Evolutionary conservation across 1,140 invertebrate genomes (phyloP).

Genomic region (Marisa cornuarietis): DNA sequence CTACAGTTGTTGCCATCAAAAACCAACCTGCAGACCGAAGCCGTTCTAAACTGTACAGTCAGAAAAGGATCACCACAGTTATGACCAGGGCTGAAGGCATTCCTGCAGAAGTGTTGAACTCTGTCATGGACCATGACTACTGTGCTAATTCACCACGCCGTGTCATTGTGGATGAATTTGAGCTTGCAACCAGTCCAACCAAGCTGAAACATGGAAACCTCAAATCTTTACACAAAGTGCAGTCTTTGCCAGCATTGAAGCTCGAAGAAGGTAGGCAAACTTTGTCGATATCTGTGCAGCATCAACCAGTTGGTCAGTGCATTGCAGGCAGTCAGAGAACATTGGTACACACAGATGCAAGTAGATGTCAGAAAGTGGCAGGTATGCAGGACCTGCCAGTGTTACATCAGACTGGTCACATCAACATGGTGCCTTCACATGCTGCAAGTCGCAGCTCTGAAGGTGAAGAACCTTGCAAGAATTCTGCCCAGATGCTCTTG

Average conservation of each 20-base stretch:
- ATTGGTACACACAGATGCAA: neutral
- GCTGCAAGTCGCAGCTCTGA: too few species aligned
- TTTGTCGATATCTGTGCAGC: neutral
- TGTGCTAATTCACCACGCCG: conserved; percentile 1
- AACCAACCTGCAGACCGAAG: too few species aligned
- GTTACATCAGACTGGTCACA: neutral
- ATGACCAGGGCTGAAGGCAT: neutral
- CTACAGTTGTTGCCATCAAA: too few species aligned
- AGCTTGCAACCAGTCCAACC: neutral
- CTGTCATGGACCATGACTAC: conserved; percentile 18
- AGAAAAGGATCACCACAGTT: neutral
- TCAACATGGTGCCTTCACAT: too few species aligned
- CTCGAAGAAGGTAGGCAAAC: too few species aligned
- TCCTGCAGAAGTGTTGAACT: neutral
- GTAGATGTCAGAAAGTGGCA: neutral
- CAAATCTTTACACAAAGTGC: conserved; percentile 8
- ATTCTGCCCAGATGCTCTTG: too few species aligned
- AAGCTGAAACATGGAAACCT: neutral
- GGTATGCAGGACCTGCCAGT: neutral
- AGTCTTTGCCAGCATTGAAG: neutral
- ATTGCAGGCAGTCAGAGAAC: neutral
- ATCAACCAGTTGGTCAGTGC: too few species aligned
- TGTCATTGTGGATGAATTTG: conserved; percentile 13
- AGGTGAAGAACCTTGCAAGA: too few species aligned
- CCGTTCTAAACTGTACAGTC: too few species aligned